Conservation (phyloP, 2,113 vertebrate species). For the Atractosteus spatula region DNA sequence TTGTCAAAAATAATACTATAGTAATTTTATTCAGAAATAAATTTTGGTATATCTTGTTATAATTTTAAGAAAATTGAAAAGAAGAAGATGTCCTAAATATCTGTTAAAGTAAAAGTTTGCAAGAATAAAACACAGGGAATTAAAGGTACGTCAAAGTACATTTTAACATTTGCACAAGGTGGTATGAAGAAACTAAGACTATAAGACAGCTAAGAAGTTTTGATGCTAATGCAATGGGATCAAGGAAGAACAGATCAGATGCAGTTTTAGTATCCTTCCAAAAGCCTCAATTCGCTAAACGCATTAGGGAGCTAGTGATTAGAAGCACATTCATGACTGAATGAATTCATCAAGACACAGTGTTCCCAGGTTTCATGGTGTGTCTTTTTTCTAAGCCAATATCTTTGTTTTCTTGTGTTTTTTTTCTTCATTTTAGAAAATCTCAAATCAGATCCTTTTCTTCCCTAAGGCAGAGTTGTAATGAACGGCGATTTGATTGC, state of each 20-base stretch:
- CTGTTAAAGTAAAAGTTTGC: too few relatives aligned
- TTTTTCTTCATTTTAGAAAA: neutral
- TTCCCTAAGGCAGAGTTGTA: neutral
- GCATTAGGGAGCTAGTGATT: neutral
- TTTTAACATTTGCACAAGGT: too few relatives aligned
- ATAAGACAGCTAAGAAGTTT: neutral
- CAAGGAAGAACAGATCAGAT: neutral
- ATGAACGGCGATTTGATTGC: neutral
- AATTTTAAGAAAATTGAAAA: too few relatives aligned
- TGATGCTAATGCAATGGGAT: slow-evolving; percentile 7
- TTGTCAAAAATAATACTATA: too few relatives aligned
- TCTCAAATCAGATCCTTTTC: neutral
- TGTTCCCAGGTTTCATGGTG: neutral
- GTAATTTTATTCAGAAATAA: too few relatives aligned
- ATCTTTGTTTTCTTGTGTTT: too few relatives aligned
- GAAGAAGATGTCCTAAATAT: too few relatives aligned
- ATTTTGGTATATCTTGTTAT: too few relatives aligned
- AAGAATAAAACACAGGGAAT: too few relatives aligned
- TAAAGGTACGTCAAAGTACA: too few relatives aligned
- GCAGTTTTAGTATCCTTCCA: neutral
- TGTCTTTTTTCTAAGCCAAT: too few relatives aligned
- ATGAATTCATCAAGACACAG: neutral
- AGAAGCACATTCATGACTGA: neutral
- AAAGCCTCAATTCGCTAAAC: neutral
- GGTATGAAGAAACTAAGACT: too few relatives aligned